These are phyloP conservation scores for Oreohelix idahoensis DNA, from an alignment of 1,140 invertebrate genomes.

Conservation along the genomic window DNA sequence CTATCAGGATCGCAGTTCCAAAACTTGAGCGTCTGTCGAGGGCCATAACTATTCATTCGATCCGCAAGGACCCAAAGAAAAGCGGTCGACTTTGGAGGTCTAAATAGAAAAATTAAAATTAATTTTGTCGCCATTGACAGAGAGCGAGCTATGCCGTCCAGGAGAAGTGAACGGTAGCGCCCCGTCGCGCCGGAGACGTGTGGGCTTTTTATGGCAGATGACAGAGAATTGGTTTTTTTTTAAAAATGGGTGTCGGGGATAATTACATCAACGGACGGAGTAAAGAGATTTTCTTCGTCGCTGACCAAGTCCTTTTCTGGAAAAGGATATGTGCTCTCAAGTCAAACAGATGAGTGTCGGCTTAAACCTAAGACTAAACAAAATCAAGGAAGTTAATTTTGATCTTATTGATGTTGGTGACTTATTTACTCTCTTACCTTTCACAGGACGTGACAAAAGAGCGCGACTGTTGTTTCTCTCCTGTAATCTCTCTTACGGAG, in stretches of 20 bases:
- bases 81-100: slow-evolving; percentile 12
- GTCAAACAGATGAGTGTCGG: no score
- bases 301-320: neutral
- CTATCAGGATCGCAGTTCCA: neutral
- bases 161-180: neutral
- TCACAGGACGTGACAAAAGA: no score
- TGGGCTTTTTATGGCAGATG: slow-evolving; percentile 31
- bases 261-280: slow-evolving; percentile 23
- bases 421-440: no score
- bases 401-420: no score
- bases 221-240: slow-evolving; percentile 6
- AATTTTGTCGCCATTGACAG: slow-evolving; percentile 22
- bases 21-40: slow-evolving; percentile 28
- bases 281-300: slow-evolving; percentile 9
- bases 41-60: slow-evolving; percentile 6
- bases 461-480: no score
- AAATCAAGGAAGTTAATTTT: no score
- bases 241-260: slow-evolving; percentile 5
- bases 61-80: slow-evolving; percentile 16
- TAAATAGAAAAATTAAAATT: slow-evolving; percentile 30
- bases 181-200: slow-evolving; percentile 10
- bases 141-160: neutral
- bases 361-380: no score
- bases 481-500: no score
- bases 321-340: neutral